Base-by-base conservation (phyloP, 2,113 vertebrate species). In the Alectura lathami region DNA sequence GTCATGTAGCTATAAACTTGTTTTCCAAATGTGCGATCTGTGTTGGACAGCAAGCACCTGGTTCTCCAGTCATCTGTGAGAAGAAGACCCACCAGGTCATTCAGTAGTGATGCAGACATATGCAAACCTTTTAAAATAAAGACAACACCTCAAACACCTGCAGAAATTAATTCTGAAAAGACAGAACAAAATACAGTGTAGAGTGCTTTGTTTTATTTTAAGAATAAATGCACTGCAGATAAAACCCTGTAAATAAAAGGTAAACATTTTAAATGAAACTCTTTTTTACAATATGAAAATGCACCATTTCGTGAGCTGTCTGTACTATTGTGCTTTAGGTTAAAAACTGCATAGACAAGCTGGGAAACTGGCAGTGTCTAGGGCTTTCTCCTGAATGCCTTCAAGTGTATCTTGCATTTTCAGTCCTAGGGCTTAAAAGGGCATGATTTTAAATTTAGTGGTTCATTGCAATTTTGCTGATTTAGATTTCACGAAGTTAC, bases 1-100 rank as follows among this genome's bases (percentile, higher is more conserved):
- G 27, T 83, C 32, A 53, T 32, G 21, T 67, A 77, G 51, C 40
- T 64, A 47, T 36, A 81, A 43, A 29, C 27, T 48, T 60, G 11
- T 32, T 91, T 88, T 89, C 45, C 62, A 53, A 53, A 83, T 45
- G 42, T 69, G 53, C 54, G 38, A 78, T 48, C 57, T 60, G 32
- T 89, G 53, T 64, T 83, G 73, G 72, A 51, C 68, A 83, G 47
- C 69, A 82, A 83, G 47, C 73, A 82, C 5, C 8, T 6, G 2
- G 85, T 91, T 93, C 70, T 77, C 27, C 34, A 40, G 50, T 38
- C 68, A 32, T 54, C 48, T 91, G 27, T 38, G 73, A 79, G 56
- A 90, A 79, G 54, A 92, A 95, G 82, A 95, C 82, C 66, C 45
- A 68, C 66, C 45, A 68, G 79, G 24, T 91, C 43, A 45, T 67